phyloP scores from a whole-genome alignment of 2,797 vertebrate species.

The Sebastes trivittatus region DNA sequence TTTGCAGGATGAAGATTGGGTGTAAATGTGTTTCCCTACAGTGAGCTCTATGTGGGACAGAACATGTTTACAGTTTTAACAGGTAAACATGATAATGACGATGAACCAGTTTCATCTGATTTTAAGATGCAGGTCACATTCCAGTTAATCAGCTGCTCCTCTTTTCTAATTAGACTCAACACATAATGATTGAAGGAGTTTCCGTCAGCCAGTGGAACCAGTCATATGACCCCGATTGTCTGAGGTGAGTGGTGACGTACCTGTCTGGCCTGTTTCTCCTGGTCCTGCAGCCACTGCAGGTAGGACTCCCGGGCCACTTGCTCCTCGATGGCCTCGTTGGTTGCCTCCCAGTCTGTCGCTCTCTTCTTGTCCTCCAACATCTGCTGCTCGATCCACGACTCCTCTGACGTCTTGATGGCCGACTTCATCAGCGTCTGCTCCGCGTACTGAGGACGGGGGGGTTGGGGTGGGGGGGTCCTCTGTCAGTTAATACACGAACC shows the following conservation, averaged over 20 bases:
- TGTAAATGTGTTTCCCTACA: no score
- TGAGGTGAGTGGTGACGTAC: conserved; percentile 54
- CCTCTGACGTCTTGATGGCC: conserved; percentile 95
- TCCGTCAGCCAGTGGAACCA: no score
- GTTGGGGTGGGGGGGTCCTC: background rate
- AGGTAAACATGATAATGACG: no score
- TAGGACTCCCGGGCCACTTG: conserved; percentile 95
- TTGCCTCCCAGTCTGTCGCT: conserved; percentile 96
- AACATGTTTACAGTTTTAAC: no score
- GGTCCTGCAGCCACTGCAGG: conserved; percentile 94
- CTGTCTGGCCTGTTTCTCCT: conserved; percentile 94
- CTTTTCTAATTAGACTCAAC: no score
- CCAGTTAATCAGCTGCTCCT: no score
- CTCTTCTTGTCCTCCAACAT: conserved; percentile 97
- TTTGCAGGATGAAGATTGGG: no score
- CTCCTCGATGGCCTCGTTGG: conserved; percentile 95
- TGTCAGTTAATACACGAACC: background rate
- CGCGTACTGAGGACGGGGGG: conserved; percentile 80
- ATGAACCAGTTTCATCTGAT: no score
- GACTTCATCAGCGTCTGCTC: conserved; percentile 96
- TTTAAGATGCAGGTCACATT: no score
- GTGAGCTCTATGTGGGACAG: no score
- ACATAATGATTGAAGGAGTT: no score
- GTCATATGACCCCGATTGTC: background rate
- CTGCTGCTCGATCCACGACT: conserved; percentile 97